phyloP scores from a whole-genome alignment of 2,797 vertebrate genomes.

The Manis crassicaudata region DNA sequence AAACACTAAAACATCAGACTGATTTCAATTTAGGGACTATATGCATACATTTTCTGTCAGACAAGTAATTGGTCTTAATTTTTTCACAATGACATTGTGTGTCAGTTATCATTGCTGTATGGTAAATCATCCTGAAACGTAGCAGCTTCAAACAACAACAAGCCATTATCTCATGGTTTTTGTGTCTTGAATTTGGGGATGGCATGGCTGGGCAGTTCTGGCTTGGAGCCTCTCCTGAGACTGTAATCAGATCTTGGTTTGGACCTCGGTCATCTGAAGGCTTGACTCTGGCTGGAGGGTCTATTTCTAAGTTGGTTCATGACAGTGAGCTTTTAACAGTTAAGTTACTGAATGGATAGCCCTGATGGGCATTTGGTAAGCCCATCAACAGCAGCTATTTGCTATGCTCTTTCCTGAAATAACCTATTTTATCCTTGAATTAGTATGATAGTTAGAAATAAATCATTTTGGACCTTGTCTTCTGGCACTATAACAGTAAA shows the following conservation, averaged over 20 bases:
- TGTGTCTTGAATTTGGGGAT: background rate
- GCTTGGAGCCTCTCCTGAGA: background rate
- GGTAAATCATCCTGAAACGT: background rate
- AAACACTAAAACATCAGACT: background rate
- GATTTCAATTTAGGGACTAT: background rate
- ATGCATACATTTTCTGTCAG: background rate
- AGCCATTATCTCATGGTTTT: background rate
- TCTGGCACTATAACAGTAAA: background rate
- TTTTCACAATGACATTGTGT: background rate
- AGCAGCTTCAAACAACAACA: background rate
- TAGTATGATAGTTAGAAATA: background rate
- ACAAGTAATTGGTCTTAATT: background rate
- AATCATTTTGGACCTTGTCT: background rate
- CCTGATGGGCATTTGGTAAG: background rate
- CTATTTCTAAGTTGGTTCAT: background rate
- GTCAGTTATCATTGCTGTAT: background rate
- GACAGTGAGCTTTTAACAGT: background rate
- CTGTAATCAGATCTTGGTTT: background rate
- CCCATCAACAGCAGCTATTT: background rate
- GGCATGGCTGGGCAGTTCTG: background rate
- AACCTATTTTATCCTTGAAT: background rate
- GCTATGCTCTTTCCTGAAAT: background rate
- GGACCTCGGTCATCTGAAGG: background rate
- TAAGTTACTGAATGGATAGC: background rate
- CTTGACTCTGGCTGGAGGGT: background rate